These are phyloP conservation scores for Dunckerocampus dactyliophorus DNA, from an alignment of 2,113 vertebrate genomes.

Conservation along the genomic window DNA sequence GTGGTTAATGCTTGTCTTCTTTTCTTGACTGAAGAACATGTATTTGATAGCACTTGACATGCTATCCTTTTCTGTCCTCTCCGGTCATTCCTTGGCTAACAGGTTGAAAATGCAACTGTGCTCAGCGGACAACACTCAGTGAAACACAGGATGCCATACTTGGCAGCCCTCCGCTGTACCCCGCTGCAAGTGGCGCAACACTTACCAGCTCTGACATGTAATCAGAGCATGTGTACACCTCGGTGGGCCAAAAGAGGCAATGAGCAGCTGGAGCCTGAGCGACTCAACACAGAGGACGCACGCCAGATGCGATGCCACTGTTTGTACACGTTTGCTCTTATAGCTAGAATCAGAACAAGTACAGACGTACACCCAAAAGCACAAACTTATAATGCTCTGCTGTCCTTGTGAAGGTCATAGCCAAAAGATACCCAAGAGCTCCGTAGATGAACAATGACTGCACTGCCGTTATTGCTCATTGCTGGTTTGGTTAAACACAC, in stretches of 20 bases:
- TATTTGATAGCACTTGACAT: conserved; percentile 34
- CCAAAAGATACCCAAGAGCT: conserved; percentile 9
- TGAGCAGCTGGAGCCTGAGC: conserved; percentile 20
- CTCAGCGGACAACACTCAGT: conserved; percentile 35
- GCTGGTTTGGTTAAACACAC: too few relatives aligned
- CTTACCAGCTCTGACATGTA: conserved; percentile 60
- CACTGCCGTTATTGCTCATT: background rate
- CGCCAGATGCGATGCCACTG: conserved; percentile 53
- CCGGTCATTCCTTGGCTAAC: conserved; percentile 43
- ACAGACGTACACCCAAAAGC: background rate
- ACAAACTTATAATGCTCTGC: background rate
- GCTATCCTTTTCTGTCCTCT: conserved; percentile 42
- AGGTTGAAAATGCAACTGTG: conserved; percentile 26
- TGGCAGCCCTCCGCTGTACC: conserved; percentile 14
- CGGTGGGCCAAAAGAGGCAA: conserved; percentile 11
- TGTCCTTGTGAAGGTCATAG: conserved; percentile 6
- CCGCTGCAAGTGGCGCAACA: conserved; percentile 31
- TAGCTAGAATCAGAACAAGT: conserved; percentile 8
- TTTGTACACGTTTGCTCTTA: conserved; percentile 35
- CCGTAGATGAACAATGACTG: background rate
- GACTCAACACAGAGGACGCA: conserved; percentile 4
- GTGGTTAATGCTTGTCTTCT: conserved; percentile 33
- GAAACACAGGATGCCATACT: conserved; percentile 17
- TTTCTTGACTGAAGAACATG: conserved; percentile 17
- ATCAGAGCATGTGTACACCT: conserved; percentile 47